Percentiles rank a stretch among this genome's conserved stretches.
Conservation (phyloP, 2,113 vertebrate species). For the Sigmodon hispidus region DNA sequence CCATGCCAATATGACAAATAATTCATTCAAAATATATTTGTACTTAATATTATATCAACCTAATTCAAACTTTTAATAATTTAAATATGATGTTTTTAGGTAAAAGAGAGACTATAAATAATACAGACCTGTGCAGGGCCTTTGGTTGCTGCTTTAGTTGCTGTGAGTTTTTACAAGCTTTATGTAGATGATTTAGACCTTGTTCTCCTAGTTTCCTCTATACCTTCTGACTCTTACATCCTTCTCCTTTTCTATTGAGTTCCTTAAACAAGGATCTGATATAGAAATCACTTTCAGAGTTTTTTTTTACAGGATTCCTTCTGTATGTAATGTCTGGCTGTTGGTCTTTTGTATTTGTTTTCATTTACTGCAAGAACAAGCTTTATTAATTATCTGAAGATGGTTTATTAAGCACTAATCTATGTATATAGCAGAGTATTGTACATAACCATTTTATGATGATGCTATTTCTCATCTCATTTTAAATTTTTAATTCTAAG, state of each 20-base stretch:
- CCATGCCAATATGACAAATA: not conserved
- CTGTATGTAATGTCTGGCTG: not conserved
- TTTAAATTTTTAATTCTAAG: not conserved
- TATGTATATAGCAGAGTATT: not conserved
- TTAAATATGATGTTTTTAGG: not conserved
- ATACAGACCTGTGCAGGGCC: not conserved
- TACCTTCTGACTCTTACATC: not conserved
- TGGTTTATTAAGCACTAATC: not conserved
- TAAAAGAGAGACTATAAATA: not conserved
- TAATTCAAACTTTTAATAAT: not conserved
- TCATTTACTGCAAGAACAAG: not conserved
- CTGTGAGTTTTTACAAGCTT: not conserved
- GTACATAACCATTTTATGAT: no score
- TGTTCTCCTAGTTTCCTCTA: not conserved
- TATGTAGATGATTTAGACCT: not conserved
- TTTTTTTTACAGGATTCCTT: not conserved
- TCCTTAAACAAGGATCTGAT: not conserved
- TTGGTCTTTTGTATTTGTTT: not conserved
- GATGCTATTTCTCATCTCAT: not conserved
- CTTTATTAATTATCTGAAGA: not conserved
- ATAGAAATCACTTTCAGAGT: not conserved
- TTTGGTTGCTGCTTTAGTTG: not conserved
- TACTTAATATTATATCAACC: not conserved
- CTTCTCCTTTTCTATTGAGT: no score
- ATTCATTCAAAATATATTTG: not conserved